Conservation (phyloP, 2,888 invertebrate genomes). For the Protonemura montana region DNA sequence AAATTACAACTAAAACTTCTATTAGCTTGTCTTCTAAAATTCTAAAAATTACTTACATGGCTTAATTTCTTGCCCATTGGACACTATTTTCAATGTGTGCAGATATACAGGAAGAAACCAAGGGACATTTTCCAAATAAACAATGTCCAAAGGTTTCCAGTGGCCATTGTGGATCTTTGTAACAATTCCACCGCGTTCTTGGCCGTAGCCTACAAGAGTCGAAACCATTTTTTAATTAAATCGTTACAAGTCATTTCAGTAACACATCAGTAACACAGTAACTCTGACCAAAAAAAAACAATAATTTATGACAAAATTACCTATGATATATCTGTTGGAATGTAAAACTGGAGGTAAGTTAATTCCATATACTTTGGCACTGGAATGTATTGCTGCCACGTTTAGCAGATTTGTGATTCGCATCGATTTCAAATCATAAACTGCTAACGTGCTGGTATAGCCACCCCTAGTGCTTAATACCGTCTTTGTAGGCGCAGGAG, state of each 20-base stretch:
- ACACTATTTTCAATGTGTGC: conserved; percentile 78
- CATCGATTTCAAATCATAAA: conserved; percentile 71
- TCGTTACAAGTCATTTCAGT: too few species aligned
- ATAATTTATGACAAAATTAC: conserved; percentile 53
- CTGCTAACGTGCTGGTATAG: conserved; percentile 70
- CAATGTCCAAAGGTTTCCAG: conserved; percentile 75
- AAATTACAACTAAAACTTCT: conserved; percentile 15
- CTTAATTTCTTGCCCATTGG: conserved; percentile 66
- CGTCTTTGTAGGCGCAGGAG: conserved; percentile 67
- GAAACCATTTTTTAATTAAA: neutral
- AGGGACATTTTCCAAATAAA: conserved; percentile 89
- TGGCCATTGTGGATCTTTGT: conserved; percentile 85
- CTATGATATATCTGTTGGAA: conserved; percentile 80
- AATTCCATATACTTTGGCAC: conserved; percentile 62
- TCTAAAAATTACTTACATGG: conserved; percentile 62
- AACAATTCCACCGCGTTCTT: conserved; percentile 89
- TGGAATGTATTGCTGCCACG: conserved; percentile 69
- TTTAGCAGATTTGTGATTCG: conserved; percentile 65
- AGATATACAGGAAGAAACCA: conserved; percentile 91
- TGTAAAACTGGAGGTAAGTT: conserved; percentile 73
- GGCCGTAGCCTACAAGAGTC: conserved; percentile 79
- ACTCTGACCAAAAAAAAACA: too few species aligned
- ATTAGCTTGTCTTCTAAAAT: neutral
- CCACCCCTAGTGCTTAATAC: conserved; percentile 74
- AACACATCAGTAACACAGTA: too few species aligned